Conservation (phyloP, 2,113 vertebrate species). For the Engraulis encrasicolus region DNA sequence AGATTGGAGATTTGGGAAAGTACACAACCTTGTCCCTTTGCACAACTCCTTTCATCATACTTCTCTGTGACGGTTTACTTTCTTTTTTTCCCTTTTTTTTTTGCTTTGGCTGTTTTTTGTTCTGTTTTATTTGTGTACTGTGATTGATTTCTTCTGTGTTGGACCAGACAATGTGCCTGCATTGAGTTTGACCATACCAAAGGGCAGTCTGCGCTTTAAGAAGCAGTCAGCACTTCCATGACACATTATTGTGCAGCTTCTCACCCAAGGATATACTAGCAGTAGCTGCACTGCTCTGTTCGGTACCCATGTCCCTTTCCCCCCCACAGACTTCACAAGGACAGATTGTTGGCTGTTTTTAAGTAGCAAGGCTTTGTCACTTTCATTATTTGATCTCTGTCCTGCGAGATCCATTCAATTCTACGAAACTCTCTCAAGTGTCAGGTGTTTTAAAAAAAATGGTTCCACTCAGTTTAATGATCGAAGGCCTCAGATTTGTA, state of each 20-base stretch:
- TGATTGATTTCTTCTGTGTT: neutral
- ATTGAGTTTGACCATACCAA: slow-evolving; percentile 38
- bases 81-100: neutral
- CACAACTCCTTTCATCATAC: slow-evolving; percentile 60
- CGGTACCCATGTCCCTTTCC: neutral
- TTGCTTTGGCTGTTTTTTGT: slow-evolving; percentile 24
- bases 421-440: no score
- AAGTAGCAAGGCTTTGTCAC: neutral
- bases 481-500: no score
- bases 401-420: neutral
- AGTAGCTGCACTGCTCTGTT: neutral
- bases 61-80: neutral
- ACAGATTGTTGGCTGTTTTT: neutral
- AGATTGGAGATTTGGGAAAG: slow-evolving; percentile 50
- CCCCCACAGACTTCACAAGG: neutral
- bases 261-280: neutral
- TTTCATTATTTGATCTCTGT: neutral
- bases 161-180: slow-evolving; percentile 58
- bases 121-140: neutral
- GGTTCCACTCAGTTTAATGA: no score
- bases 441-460: no score
- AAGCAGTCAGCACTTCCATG: neutral
- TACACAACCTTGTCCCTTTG: slow-evolving; percentile 51
- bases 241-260: neutral
- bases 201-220: neutral